phyloP scores from a whole-genome alignment of 2,888 invertebrate genomes.

The Rosalia funebris region DNA sequence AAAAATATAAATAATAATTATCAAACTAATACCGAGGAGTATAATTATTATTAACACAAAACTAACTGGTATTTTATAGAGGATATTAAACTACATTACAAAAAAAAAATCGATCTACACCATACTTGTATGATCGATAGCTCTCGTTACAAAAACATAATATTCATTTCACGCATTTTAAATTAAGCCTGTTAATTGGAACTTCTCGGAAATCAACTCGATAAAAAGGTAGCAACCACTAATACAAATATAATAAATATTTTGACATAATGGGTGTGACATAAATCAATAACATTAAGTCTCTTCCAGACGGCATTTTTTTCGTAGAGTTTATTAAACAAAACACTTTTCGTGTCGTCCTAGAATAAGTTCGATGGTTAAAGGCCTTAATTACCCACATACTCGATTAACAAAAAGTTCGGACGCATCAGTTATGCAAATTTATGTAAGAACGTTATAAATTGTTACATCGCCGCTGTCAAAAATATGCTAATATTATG shows the following conservation, averaged over 20 bases:
- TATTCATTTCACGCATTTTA: neutral
- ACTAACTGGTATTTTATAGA: no score
- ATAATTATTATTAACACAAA: no score
- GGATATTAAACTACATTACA: no score
- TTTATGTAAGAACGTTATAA: constrained; percentile 7
- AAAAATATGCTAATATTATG: constrained; percentile 18
- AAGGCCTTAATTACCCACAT: neutral
- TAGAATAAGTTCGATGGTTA: neutral
- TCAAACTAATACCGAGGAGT: no score
- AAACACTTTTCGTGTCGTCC: neutral
- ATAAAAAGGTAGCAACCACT: neutral
- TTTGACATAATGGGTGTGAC: neutral
- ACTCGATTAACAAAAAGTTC: neutral
- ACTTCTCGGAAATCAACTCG: neutral
- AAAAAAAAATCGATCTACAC: no score
- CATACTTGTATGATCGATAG: neutral
- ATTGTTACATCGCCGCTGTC: constrained; percentile 2
- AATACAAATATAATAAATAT: neutral
- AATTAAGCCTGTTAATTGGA: neutral
- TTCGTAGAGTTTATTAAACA: neutral
- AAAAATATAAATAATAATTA: no score
- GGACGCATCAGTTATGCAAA: constrained; percentile 3
- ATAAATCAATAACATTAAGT: neutral
- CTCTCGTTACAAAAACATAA: neutral
- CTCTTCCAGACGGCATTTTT: neutral